Evolutionary conservation across 1,140 invertebrate genomes (phyloP).

Genomic region (Halesus radiatus): DNA sequence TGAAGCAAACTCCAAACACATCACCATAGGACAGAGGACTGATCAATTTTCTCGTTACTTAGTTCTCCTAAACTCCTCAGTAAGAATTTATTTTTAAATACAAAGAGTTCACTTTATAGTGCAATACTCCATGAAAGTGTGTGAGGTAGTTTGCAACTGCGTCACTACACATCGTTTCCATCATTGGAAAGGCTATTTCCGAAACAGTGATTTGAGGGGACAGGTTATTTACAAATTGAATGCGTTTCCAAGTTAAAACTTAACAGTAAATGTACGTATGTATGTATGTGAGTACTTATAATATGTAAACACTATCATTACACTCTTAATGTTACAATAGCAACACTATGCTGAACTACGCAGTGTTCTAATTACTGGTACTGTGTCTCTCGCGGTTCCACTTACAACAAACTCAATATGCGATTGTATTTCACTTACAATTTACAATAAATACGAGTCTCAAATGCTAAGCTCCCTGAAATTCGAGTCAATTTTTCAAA

Average conservation of each 20-base stretch:
- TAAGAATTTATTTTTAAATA: slow-evolving; percentile 1
- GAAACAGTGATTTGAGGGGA: slow-evolving; percentile 17
- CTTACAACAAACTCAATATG: slow-evolving; percentile 40
- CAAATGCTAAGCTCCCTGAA: slow-evolving; percentile 57
- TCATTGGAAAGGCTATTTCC: slow-evolving; percentile 50
- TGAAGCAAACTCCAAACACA: neutral
- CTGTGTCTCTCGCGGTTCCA: slow-evolving; percentile 50
- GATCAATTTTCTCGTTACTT: neutral
- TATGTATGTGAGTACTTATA: slow-evolving; percentile 54
- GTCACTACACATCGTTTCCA: slow-evolving; percentile 49
- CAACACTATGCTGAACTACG: slow-evolving; percentile 50
- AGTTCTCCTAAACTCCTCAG: neutral
- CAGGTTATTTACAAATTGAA: slow-evolving; percentile 49
- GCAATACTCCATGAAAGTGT: neutral
- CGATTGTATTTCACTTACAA: slow-evolving; percentile 51
- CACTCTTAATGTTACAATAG: slow-evolving; percentile 46
- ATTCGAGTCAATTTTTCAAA: slow-evolving; percentile 55
- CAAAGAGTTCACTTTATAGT: neutral
- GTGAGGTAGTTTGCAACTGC: slow-evolving; percentile 35
- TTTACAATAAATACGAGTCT: slow-evolving; percentile 58
- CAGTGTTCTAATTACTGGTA: slow-evolving; percentile 54
- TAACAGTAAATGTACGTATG: slow-evolving; percentile 56
- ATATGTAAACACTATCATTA: slow-evolving; percentile 52
- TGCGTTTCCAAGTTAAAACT: slow-evolving; percentile 53
- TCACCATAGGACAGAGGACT: neutral